phyloP scores from a whole-genome alignment of 2,888 invertebrate species.

The Drosophila basisetae region DNA sequence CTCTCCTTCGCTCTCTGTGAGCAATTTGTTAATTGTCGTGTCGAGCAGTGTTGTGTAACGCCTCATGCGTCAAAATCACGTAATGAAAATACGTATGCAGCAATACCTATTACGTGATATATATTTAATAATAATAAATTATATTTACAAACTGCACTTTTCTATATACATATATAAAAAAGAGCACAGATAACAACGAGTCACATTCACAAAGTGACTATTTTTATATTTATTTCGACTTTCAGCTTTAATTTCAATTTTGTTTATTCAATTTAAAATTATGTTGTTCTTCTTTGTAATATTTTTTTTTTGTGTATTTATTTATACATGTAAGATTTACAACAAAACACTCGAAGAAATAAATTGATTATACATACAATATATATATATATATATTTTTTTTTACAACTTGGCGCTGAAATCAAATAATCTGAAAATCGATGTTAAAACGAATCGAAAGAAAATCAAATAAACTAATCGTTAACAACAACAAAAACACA shows the following conservation, averaged over 20 bases:
- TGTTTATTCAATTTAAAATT: slow-evolving; percentile 45
- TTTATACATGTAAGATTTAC: slow-evolving; percentile 51
- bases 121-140: neutral
- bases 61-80: slow-evolving; percentile 8
- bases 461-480: slow-evolving; percentile 50
- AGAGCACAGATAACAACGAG: slow-evolving; percentile 17
- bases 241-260: slow-evolving; percentile 22
- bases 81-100: slow-evolving; percentile 1
- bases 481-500: slow-evolving; percentile 22
- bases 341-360: slow-evolving; percentile 55
- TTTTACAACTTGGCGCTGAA: slow-evolving; percentile 83
- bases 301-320: slow-evolving; percentile 27
- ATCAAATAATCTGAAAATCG: slow-evolving; percentile 75
- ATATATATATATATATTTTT: slow-evolving; percentile 44
- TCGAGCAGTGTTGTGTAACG: slow-evolving; percentile 31
- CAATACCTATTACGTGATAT: neutral
- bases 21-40: slow-evolving; percentile 17
- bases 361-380: slow-evolving; percentile 54
- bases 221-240: slow-evolving; percentile 25
- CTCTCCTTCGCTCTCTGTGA: neutral
- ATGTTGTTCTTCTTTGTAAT: slow-evolving; percentile 27
- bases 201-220: slow-evolving; percentile 17
- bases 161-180: neutral
- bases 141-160: slow-evolving; percentile 21
- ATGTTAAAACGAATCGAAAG: slow-evolving; percentile 46